phyloP scores from a whole-genome alignment of 2,113 vertebrate genomes.

The Prunella fulvescens region DNA sequence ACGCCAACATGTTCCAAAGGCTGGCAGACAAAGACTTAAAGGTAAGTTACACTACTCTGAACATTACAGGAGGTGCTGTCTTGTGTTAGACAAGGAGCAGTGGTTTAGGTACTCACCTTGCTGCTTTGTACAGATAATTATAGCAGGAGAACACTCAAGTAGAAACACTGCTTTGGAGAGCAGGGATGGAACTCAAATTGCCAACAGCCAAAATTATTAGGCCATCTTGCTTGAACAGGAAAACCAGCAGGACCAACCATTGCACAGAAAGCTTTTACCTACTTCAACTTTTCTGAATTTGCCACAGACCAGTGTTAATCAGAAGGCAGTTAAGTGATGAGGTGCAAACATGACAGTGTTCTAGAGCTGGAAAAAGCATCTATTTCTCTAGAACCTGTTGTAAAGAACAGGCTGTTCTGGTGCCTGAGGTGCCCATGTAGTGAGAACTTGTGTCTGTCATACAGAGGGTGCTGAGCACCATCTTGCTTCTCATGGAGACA shows the following conservation, averaged over 20 bases:
- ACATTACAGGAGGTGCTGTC: not conserved
- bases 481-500: not conserved
- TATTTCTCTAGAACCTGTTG: not conserved
- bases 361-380: not conserved
- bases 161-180: not conserved
- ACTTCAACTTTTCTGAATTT: not conserved
- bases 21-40: slow-evolving; percentile 89
- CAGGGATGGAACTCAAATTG: not conserved
- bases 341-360: not conserved
- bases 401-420: not conserved
- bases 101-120: not conserved
- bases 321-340: not conserved
- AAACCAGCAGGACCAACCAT: not conserved
- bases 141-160: not conserved
- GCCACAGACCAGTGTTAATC: not conserved
- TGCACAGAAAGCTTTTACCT: not conserved
- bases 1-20: slow-evolving; percentile 98
- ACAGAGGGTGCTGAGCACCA: not conserved
- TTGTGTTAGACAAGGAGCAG: not conserved
- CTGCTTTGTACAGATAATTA: not conserved
- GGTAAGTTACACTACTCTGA: slow-evolving; percentile 57
- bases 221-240: not conserved
- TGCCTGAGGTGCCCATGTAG: not conserved
- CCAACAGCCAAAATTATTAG: not conserved
- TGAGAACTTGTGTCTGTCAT: not conserved